Conservation (phyloP, 2,113 vertebrate species). For the Cyanoliseus patagonus region DNA sequence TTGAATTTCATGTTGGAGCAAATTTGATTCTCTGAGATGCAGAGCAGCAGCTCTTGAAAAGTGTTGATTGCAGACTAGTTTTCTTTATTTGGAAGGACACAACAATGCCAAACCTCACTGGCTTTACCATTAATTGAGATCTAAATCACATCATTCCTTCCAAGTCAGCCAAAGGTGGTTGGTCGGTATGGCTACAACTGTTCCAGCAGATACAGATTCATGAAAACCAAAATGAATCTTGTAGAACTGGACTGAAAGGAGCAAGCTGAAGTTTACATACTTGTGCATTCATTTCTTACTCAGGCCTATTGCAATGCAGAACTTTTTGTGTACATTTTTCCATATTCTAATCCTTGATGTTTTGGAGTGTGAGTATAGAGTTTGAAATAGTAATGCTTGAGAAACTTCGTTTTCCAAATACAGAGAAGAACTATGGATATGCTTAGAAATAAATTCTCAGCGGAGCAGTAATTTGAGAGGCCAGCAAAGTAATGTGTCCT, state of each 20-base stretch:
- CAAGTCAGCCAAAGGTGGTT: not conserved
- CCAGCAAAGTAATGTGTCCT: not conserved
- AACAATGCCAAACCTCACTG: not conserved
- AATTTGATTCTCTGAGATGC: not conserved
- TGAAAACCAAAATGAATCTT: not conserved
- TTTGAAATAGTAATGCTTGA: not conserved
- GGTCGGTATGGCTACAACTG: not conserved
- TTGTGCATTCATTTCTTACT: not conserved
- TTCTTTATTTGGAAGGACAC: not conserved
- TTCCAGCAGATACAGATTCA: not conserved
- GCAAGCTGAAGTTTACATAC: not conserved
- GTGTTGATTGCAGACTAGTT: not conserved
- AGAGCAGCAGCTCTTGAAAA: not conserved
- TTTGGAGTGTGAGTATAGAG: not conserved
- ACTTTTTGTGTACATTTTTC: not conserved
- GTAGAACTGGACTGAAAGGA: not conserved
- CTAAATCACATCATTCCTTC: not conserved
- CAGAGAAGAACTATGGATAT: not conserved
- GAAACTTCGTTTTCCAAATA: not conserved
- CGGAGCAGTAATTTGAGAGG: not conserved
- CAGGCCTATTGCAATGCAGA: not conserved
- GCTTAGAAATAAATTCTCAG: not conserved
- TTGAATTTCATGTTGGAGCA: not conserved
- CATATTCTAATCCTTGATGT: not conserved
- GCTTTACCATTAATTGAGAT: not conserved